Conservation (phyloP, 2,113 vertebrate species). For the Ophiodon elongatus region DNA sequence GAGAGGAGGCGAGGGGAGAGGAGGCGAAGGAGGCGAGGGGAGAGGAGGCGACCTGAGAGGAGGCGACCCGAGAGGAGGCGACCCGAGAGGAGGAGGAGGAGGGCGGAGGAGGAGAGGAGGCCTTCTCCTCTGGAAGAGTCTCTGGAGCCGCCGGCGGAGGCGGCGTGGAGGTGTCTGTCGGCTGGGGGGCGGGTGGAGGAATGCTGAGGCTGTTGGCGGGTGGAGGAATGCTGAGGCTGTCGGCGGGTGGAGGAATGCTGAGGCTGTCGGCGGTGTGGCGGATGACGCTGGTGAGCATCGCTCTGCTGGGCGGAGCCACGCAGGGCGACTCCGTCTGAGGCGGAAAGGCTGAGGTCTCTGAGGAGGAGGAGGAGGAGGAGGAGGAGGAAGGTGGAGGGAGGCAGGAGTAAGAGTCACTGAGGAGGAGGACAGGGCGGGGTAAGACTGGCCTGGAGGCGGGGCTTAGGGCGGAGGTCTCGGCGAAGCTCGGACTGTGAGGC, state of each 20-base stretch:
- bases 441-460: slow-evolving; percentile 74
- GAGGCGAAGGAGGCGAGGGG: too few species aligned
- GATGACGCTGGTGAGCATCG: slow-evolving; percentile 91
- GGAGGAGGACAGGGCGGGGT: slow-evolving; percentile 43
- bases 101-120: slow-evolving; percentile 66
- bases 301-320: slow-evolving; percentile 73
- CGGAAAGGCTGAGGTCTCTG: slow-evolving; percentile 60
- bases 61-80: too few species aligned
- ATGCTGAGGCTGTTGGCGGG: too few species aligned
- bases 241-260: slow-evolving; percentile 34
- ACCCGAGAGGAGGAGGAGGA: slow-evolving; percentile 81
- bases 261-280: slow-evolving; percentile 88
- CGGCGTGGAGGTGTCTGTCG: slow-evolving; percentile 30
- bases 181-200: too few species aligned
- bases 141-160: slow-evolving; percentile 33
- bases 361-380: slow-evolving; percentile 26
- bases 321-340: slow-evolving; percentile 51
- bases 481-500: slow-evolving; percentile 94
- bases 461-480: slow-evolving; percentile 81
- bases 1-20: too few species aligned
- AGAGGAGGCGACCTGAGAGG: too few species aligned
- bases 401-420: slow-evolving; percentile 8
- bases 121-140: slow-evolving; percentile 53
- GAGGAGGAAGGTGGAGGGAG: not conserved
- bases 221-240: too few species aligned